A percentile compares a stretch with the other conserved stretches of the same genome.
phyloP scores from a whole-genome alignment of 1,140 invertebrate genomes.

The Drosophila sulfurigaster region DNA sequence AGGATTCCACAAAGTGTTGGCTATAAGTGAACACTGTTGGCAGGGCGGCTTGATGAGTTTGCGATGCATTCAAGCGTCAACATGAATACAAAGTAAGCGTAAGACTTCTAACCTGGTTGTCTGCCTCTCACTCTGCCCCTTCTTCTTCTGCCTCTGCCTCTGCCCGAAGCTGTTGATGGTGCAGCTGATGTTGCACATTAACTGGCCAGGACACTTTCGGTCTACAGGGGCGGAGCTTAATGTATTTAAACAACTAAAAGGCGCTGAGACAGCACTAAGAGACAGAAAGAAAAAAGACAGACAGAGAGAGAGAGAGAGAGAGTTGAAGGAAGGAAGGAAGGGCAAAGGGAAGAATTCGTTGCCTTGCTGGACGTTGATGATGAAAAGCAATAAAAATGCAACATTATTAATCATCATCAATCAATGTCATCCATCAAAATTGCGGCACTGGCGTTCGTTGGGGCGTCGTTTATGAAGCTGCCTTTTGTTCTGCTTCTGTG shows the following conservation, averaged over 20 bases:
- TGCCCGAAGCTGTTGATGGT: constrained; percentile 18
- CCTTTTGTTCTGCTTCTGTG: constrained; percentile 45
- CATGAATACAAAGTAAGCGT: constrained; percentile 66
- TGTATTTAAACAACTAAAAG: constrained; percentile 68
- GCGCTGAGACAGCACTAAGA: constrained; percentile 33
- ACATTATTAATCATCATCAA: constrained; percentile 84
- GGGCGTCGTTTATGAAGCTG: constrained; percentile 35
- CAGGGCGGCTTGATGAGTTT: constrained; percentile 69
- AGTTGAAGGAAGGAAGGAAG: background rate
- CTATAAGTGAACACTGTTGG: background rate
- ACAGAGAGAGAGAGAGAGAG: background rate
- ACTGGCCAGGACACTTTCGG: constrained; percentile 42
- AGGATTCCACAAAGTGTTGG: constrained; percentile 17
- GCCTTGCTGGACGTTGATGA: constrained; percentile 34
- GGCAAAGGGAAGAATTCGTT: background rate
- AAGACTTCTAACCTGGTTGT: constrained; percentile 35
- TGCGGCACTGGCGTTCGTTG: constrained; percentile 37
- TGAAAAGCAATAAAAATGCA: constrained; percentile 84
- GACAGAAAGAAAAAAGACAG: background rate
- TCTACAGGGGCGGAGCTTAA: constrained; percentile 30
- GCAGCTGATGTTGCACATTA: constrained; percentile 58
- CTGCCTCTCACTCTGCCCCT: background rate
- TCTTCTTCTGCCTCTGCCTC: background rate
- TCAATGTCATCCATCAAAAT: constrained; percentile 83
- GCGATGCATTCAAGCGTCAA: constrained; percentile 76